phyloP scores from a whole-genome alignment of 2,888 invertebrate species.

The Dichetophora obliterata region DNA sequence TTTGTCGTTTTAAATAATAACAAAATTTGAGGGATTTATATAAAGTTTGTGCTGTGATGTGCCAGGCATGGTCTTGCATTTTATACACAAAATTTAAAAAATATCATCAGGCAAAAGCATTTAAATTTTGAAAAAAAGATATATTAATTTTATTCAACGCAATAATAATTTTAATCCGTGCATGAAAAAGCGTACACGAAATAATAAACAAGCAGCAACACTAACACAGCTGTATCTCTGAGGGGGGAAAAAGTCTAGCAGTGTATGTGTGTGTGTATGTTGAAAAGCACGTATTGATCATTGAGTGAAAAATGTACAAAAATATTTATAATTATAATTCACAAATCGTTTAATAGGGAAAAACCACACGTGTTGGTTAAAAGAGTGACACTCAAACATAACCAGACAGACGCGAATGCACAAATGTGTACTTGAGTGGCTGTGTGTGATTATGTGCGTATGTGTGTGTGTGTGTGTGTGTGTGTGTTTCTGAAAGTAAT shows the following conservation, averaged over 20 bases:
- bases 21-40: neutral
- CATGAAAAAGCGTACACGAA: slow-evolving; percentile 17
- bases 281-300: neutral
- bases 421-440: neutral
- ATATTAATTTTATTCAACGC: neutral
- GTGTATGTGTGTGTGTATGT: neutral
- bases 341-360: slow-evolving; percentile 36
- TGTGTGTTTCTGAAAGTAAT: slow-evolving; percentile 3
- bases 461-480: neutral
- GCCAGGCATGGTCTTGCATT: slow-evolving; percentile 1
- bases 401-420: neutral
- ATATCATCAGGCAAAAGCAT: neutral
- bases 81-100: neutral
- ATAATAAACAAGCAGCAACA: slow-evolving; percentile 21
- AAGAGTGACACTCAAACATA: neutral
- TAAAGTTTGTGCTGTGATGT: neutral
- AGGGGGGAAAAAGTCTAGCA: neutral
- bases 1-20: neutral
- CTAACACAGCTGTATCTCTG: neutral
- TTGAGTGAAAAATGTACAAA: slow-evolving; percentile 4
- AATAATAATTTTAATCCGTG: slow-evolving; percentile 20
- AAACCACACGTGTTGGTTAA: slow-evolving; percentile 33
- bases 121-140: neutral
- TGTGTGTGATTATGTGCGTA: neutral
- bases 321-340: slow-evolving; percentile 33